These are phyloP conservation scores for Apistogramma diplotaenia DNA, from an alignment of 2,113 vertebrate species.

Conservation along the genomic window DNA sequence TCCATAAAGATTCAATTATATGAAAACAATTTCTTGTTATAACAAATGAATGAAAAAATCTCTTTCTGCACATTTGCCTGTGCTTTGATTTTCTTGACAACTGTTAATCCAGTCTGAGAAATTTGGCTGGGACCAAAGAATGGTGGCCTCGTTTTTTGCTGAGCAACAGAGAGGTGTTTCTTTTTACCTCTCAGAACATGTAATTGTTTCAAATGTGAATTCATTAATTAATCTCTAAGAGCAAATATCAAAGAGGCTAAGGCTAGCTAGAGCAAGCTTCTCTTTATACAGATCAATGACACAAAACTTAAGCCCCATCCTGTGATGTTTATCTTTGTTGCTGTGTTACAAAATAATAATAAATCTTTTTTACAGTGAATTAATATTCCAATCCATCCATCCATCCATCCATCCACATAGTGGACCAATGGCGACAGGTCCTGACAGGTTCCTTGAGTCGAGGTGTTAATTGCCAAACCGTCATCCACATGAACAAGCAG, in stretches of 20 bases:
- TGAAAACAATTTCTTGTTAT: background rate
- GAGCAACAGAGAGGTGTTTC: too few species aligned
- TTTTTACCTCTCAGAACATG: too few species aligned
- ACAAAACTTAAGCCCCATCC: too few species aligned
- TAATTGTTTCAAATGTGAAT: too few species aligned
- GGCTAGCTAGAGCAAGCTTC: too few species aligned
- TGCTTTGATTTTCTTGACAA: background rate
- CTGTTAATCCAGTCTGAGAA: background rate
- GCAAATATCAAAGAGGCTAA: too few species aligned
- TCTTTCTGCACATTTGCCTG: background rate
- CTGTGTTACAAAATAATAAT: too few species aligned
- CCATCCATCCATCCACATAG: background rate
- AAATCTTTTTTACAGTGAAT: background rate
- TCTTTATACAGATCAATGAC: too few species aligned
- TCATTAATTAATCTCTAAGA: too few species aligned
- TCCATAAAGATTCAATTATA: background rate
- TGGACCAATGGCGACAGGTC: slow-evolving; percentile 79
- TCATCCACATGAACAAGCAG: slow-evolving; percentile 86
- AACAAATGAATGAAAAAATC: background rate
- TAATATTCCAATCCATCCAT: background rate
- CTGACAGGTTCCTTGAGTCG: slow-evolving; percentile 79
- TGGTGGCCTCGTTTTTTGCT: background rate
- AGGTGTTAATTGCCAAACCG: slow-evolving; percentile 96
- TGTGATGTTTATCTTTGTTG: too few species aligned
- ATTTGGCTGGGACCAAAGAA: background rate